Conservation (phyloP, 2,797 vertebrate genomes). For the Pteronotus mesoamericanus region DNA sequence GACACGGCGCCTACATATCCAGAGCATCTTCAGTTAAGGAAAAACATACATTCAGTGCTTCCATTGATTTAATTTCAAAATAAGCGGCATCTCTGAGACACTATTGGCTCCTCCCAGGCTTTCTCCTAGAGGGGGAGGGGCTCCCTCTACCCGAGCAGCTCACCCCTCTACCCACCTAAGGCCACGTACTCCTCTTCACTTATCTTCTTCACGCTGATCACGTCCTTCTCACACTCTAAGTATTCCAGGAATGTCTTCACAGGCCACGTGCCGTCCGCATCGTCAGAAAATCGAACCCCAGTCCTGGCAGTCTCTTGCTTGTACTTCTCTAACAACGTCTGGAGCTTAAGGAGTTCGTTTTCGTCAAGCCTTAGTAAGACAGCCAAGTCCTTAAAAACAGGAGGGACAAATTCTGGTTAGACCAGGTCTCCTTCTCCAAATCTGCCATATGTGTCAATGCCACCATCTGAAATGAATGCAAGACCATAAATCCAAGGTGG, state of each 20-base stretch:
- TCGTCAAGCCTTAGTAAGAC: constrained; percentile 83
- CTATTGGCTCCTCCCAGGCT: background rate
- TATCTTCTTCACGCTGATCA: constrained; percentile 84
- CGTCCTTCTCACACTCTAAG: constrained; percentile 87
- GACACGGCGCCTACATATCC: accelerated
- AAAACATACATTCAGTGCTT: background rate
- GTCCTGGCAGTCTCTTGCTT: constrained; percentile 83
- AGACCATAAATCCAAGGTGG: background rate
- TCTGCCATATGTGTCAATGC: background rate
- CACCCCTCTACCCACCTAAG: constrained; percentile 78
- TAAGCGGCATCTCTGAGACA: background rate
- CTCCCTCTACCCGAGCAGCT: accelerated
- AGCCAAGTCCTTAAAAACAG: constrained; percentile 81
- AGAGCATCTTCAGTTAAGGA: background rate
- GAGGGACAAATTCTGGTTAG: background rate
- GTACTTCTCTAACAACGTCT: constrained; percentile 87
- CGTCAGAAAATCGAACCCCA: constrained; percentile 86
- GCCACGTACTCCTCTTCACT: constrained; percentile 80
- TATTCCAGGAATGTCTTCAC: constrained; percentile 91
- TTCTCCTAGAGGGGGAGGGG: background rate
- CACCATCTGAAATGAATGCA: background rate
- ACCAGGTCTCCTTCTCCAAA: background rate
- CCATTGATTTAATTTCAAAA: background rate
- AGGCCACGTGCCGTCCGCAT: constrained; percentile 81
- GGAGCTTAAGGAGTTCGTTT: constrained; percentile 86